Evolutionary conservation across 2,888 invertebrate genomes (phyloP).

Genomic region (Geophilus truncorum): DNA sequence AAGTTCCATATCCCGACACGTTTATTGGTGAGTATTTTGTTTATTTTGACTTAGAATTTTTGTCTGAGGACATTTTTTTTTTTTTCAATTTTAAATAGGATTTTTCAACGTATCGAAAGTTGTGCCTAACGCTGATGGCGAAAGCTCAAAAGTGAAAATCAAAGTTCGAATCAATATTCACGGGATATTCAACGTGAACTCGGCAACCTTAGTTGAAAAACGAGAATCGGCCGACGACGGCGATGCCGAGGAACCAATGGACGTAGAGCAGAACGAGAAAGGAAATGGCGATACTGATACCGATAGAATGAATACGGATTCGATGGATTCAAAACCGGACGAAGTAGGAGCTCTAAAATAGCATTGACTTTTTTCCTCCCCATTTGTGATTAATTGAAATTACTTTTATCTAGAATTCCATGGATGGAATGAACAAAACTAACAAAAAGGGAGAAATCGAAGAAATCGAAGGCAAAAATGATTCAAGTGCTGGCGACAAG

Average conservation of each 20-base stretch:
- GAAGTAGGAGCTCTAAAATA: not conserved
- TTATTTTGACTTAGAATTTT: not conserved
- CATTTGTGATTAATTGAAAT: not conserved
- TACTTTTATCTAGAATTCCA: not conserved
- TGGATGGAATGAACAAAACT: constrained; percentile 7
- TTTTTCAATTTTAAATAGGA: constrained; percentile 44
- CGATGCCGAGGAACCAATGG: constrained; percentile 41
- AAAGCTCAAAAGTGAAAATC: constrained; percentile 91
- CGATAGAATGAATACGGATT: not conserved
- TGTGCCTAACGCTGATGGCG: constrained; percentile 78
- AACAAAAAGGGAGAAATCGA: not conserved
- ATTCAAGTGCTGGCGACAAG: constrained; percentile 18
- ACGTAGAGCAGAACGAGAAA: constrained; percentile 38
- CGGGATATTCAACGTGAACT: constrained; percentile 82
- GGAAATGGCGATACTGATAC: constrained; percentile 31
- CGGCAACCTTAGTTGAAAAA: constrained; percentile 64
- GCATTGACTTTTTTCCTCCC: no score
- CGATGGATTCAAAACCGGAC: not conserved
- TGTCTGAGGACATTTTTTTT: no score
- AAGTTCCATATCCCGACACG: constrained; percentile 67
- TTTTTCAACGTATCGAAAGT: constrained; percentile 54
- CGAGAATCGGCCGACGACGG: constrained; percentile 45
- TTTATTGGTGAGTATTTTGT: constrained; percentile 63
- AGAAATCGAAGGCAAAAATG: not conserved
- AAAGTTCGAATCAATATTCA: constrained; percentile 91